Evolutionary conservation across 1,140 invertebrate species (phyloP).

Genomic region (Tribolium madens): DNA sequence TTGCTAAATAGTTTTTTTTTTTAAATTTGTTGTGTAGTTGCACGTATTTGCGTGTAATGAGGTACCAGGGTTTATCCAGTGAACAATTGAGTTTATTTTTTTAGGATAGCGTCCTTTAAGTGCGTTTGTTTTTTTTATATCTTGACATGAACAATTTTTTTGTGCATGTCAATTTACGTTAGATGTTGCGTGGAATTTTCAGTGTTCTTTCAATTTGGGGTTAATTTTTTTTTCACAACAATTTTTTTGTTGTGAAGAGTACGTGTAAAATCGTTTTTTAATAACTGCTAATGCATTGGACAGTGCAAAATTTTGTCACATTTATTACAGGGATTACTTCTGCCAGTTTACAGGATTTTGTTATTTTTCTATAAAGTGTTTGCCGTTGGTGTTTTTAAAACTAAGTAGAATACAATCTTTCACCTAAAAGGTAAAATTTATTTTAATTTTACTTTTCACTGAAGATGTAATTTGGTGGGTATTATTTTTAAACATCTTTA

Average conservation of each 20-base stretch:
- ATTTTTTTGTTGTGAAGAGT: slow-evolving; percentile 17
- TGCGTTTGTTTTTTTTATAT: too few relatives aligned
- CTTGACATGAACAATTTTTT: too few relatives aligned
- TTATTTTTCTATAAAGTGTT: not conserved
- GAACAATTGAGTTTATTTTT: not conserved
- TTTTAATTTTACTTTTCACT: slow-evolving; percentile 3
- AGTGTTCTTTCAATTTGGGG: too few relatives aligned
- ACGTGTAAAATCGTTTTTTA: too few relatives aligned
- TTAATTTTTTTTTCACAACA: too few relatives aligned
- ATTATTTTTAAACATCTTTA: not conserved
- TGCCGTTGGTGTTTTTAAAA: slow-evolving; percentile 42
- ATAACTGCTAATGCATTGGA: too few relatives aligned
- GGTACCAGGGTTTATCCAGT: slow-evolving; percentile 7
- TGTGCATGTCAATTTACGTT: too few relatives aligned
- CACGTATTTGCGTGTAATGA: slow-evolving; percentile 51
- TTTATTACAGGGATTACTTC: too few relatives aligned
- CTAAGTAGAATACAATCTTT: not conserved
- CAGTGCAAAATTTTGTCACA: not conserved
- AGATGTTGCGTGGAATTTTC: too few relatives aligned
- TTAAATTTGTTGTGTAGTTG: slow-evolving; percentile 38
- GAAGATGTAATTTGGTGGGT: not conserved
- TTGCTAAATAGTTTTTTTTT: not conserved
- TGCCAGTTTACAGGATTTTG: not conserved
- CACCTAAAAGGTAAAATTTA: slow-evolving; percentile 3
- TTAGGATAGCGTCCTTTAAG: too few relatives aligned